Conservation (phyloP, 1,140 invertebrate genomes). For the Drosophila ercepeae region DNA sequence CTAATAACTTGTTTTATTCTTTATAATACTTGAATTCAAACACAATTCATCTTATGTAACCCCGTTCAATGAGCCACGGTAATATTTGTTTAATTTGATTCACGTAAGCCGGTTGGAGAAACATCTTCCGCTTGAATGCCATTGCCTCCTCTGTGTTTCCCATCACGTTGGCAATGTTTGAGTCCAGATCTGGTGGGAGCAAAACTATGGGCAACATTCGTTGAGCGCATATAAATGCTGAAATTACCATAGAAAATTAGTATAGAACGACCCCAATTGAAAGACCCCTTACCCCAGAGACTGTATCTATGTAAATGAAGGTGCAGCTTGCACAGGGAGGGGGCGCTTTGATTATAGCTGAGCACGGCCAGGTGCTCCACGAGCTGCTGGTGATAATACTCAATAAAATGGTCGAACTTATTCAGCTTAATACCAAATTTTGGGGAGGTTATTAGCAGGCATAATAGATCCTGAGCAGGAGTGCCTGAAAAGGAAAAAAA, state of each 20-base stretch:
- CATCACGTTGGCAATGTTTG: conserved; percentile 64
- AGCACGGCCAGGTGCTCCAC: conserved; percentile 50
- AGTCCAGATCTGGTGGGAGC: conserved; percentile 50
- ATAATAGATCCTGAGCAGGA: conserved; percentile 78
- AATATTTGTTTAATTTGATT: conserved; percentile 64
- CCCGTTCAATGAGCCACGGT: conserved; percentile 66
- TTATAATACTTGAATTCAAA: background rate
- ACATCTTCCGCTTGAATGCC: conserved; percentile 62
- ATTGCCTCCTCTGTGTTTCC: conserved; percentile 55
- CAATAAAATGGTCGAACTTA: conserved; percentile 72
- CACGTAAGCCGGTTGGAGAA: conserved; percentile 60
- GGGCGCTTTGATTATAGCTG: conserved; percentile 53
- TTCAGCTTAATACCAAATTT: conserved; percentile 60
- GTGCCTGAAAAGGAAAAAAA: conserved; percentile 39
- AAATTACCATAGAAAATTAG: conserved; percentile 5
- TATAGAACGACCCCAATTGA: background rate
- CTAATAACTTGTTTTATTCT: background rate
- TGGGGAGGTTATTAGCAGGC: conserved; percentile 68
- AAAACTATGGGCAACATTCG: conserved; percentile 65
- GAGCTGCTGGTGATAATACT: conserved; percentile 70
- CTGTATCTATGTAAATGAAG: conserved; percentile 51
- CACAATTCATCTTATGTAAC: conserved; percentile 57
- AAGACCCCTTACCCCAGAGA: conserved; percentile 58
- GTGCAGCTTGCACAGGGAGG: conserved; percentile 60
- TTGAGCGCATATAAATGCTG: conserved; percentile 66